phyloP scores from a whole-genome alignment of 1,140 invertebrate species.

The Yoshiicerus persimilis region DNA sequence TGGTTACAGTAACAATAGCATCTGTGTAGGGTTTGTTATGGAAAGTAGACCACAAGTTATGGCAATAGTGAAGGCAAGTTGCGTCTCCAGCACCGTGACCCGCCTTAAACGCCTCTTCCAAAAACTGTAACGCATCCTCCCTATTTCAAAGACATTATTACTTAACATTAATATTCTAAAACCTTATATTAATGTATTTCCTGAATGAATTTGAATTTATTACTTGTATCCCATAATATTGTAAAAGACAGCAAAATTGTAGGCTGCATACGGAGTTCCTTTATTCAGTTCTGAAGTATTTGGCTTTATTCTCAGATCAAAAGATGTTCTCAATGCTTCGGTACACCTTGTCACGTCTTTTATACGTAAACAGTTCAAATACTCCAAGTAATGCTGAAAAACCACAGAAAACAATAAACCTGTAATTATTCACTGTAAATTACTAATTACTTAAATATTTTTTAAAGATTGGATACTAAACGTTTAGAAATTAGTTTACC shows the following conservation, averaged over 20 bases:
- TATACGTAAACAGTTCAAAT: constrained; percentile 81
- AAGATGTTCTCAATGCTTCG: constrained; percentile 76
- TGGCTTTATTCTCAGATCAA: constrained; percentile 54
- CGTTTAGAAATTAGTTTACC: constrained; percentile 4
- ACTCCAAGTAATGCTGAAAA: constrained; percentile 86
- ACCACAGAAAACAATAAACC: background rate
- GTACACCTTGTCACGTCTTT: constrained; percentile 83
- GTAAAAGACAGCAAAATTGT: constrained; percentile 85
- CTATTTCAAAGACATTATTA: constrained; percentile 55
- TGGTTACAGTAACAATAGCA: constrained; percentile 33
- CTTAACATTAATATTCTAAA: constrained; percentile 32
- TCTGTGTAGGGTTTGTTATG: constrained; percentile 42
- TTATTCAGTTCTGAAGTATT: constrained; percentile 65
- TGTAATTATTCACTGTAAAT: too few relatives aligned
- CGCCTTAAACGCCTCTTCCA: constrained; percentile 80
- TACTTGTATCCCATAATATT: constrained; percentile 82
- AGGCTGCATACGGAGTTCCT: constrained; percentile 80
- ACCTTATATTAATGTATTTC: background rate
- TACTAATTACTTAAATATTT: too few relatives aligned
- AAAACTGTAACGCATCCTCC: constrained; percentile 71
- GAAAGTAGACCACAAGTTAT: constrained; percentile 44
- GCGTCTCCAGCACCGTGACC: constrained; percentile 86
- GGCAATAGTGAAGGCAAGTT: constrained; percentile 68
- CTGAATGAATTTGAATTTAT: constrained; percentile 36
- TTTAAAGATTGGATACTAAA: too few relatives aligned